Evolutionary conservation across 2,797 vertebrate genomes (phyloP), one percentile per base, ranked within the genome.

Genomic region (Hozukius guyotensis): DNA sequence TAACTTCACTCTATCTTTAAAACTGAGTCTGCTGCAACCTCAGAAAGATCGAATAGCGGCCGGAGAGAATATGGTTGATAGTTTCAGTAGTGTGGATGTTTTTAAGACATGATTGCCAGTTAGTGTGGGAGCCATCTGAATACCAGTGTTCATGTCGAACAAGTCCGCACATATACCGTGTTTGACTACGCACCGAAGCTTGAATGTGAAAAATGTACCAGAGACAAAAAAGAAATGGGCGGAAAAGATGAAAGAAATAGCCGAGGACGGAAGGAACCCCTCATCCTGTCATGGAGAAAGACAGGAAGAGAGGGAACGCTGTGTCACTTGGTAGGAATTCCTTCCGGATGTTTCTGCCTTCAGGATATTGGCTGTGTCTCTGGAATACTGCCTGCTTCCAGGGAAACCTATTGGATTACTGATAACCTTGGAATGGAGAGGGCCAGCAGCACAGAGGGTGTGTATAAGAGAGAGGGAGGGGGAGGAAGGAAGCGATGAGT

Each of bases 361-460:
- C 89, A 88, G 88, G 87, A 91, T 91, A 89, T 93, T 81, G 87
- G 84, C 88, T 27, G 29, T 73, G 66, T 82, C 78, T 87, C 80
- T 87, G 88, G 88, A 88, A 92, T 90, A 78, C 79, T 70, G 77
- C 79, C 81, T 68, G 71, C 88, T 88, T 91, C 78, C 81, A 90
- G 86, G 70, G 79, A 82, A 91, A 84, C 87, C 87, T 94, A 92
- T 94, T 92, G 87, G 91, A 93, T 94, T 93, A 93, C 92, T 90
- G 92, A 93, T 93, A 93, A 94, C 92, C 91, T 92, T 94, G 92
- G 85, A 89, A 91, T 87, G 84, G 89, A 89, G 84, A 87, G 60
- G 67, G 73, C 80, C 83, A 81, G 42, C 83, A 78, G 49, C 76
- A 75, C 76, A 68, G 46, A 66, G 86, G 76, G 83, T 72, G 81